Evolutionary conservation across 2,888 invertebrate species (phyloP), one percentile per base, ranked within the genome.

Genomic region (Chrysomela aeneicollis): DNA sequence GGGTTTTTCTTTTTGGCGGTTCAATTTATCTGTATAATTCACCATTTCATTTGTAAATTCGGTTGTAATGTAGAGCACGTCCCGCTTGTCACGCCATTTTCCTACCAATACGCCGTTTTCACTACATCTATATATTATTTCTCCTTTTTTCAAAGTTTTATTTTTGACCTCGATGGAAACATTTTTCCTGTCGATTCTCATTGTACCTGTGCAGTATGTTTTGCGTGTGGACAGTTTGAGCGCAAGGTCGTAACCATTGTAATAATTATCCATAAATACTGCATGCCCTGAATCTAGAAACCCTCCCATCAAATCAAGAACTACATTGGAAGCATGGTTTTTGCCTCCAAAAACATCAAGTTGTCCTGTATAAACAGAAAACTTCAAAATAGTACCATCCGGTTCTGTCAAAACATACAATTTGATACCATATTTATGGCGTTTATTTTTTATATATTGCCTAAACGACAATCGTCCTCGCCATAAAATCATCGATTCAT

Each of bases 181-280:
- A 12, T 66, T 50, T 65, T 73, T 74, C 55, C 72, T 59, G 57
- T 74, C 70, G 15, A 66, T 37, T 21, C 71, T 74, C 21, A 82
- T 67, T 1, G 77, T 80, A 17, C 81, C 82, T n/a, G 81, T 82
- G 64, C 77, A 78, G 64, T 81, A 80, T 26, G 76, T 74, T 18
- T 71, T 61, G 52, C 55, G 26, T 17, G 37, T 37, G 18, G 66
- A 52, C 22, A 73, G 59, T 60, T 63, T 57, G 8, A 49, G 22
- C 4, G 70, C 67, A 22, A 74, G 60, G 50, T 68, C 64, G 8
- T 66, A 63, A 64, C 66, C 66, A 64, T 73, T 75, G 46, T 73
- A 76, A 66, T 67, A 75, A 54, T 73, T 74, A 53, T 76, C 73
- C 64, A 73, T 67, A 50, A 61, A 71, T 30, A 76, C n/a, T 12